Percentiles rank a stretch among this genome's conserved stretches.
phyloP scores from a whole-genome alignment of 64 coral and sea anemone species.

The Pocillopora verrucosa region DNA sequence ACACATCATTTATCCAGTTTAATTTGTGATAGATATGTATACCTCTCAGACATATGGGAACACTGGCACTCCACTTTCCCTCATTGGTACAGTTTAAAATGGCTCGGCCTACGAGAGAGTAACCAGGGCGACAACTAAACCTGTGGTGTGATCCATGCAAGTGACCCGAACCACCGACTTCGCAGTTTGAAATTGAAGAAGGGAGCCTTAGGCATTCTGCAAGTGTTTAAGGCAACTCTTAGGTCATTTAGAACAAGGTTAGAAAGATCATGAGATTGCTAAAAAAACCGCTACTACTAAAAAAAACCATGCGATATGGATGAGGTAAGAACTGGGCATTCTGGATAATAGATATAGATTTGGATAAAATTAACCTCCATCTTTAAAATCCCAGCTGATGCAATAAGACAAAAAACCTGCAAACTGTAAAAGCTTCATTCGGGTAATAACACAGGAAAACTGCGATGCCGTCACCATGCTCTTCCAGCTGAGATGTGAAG shows the following conservation, averaged over 20 bases:
- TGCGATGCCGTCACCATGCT: too few relatives aligned
- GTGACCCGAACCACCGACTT: neutral
- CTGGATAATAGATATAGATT: too few relatives aligned
- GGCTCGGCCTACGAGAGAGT: conserved; percentile 1
- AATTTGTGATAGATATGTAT: neutral
- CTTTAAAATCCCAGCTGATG: too few relatives aligned
- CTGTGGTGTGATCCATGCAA: neutral
- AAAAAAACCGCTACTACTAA: too few relatives aligned
- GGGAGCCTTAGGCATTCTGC: conserved; percentile 12
- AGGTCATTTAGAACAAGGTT: neutral
- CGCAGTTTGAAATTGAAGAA: neutral
- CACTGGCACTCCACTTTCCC: conserved; percentile 18
- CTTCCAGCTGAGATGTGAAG: too few relatives aligned
- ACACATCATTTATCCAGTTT: too few relatives aligned
- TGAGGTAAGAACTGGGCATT: too few relatives aligned
- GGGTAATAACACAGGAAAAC: too few relatives aligned
- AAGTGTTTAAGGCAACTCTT: neutral
- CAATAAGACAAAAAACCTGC: too few relatives aligned
- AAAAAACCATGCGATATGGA: too few relatives aligned
- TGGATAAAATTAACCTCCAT: too few relatives aligned
- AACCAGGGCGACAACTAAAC: conserved; percentile 15
- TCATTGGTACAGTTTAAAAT: neutral
- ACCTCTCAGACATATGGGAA: conserved; percentile 30
- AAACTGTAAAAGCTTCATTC: too few relatives aligned
- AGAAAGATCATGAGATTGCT: neutral